Percentiles rank a stretch among this genome's conserved stretches.
Evolutionary conservation across 2,888 invertebrate species (phyloP).

Genomic region (Ligdia adustata): DNA sequence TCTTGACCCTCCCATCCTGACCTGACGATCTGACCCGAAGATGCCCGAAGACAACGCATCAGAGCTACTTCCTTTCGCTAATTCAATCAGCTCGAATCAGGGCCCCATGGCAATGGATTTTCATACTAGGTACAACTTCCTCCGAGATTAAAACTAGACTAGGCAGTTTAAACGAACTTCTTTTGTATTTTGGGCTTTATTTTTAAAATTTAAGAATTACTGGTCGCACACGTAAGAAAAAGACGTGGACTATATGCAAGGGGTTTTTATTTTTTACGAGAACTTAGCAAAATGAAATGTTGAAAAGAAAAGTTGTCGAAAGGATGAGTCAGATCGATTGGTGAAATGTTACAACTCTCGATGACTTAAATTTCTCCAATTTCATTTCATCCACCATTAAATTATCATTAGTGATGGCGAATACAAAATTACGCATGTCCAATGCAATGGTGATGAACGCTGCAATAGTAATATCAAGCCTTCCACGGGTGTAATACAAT

Average conservation of each 20-base stretch:
- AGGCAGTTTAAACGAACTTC: constrained; percentile 16
- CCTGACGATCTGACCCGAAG: constrained; percentile 42
- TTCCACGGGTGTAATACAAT: constrained; percentile 38
- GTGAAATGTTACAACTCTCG: background rate
- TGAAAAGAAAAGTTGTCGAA: background rate
- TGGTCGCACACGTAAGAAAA: too few relatives aligned
- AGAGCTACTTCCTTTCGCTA: constrained; percentile 60
- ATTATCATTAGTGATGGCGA: constrained; percentile 34
- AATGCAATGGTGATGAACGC: constrained; percentile 32
- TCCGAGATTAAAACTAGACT: constrained; percentile 24
- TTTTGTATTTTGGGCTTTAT: too few relatives aligned
- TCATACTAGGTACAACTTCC: constrained; percentile 40
- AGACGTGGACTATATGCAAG: too few relatives aligned
- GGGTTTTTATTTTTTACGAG: too few relatives aligned
- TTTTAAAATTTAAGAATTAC: too few relatives aligned
- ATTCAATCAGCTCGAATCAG: constrained; percentile 60
- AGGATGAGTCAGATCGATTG: background rate
- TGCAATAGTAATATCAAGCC: constrained; percentile 33
- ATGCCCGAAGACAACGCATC: constrained; percentile 45
- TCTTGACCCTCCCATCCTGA: constrained; percentile 44
- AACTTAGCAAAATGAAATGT: too few relatives aligned
- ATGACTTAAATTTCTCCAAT: constrained; percentile 21
- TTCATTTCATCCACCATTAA: constrained; percentile 39
- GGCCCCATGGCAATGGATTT: constrained; percentile 8
- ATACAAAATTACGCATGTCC: constrained; percentile 45